Evolutionary conservation across 2,113 vertebrate genomes (phyloP), one percentile per base, ranked within the genome.

Genomic region (Trochalopteron elliotii): DNA sequence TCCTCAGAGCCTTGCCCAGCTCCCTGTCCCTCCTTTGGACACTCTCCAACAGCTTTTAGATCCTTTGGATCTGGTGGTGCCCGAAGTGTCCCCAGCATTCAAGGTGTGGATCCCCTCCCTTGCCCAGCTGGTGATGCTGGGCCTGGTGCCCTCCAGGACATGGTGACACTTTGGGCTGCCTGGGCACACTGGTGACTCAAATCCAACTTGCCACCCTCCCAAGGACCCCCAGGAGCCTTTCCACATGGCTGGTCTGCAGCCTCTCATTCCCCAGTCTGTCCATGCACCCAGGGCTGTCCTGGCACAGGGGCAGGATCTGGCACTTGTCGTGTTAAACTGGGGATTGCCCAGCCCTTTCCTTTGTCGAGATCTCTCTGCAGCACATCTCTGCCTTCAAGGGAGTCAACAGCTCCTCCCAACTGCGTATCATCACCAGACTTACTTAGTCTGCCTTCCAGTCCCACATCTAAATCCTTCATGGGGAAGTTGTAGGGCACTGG

Each of bases 111-210:
- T n/a, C n/a, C 16, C 30, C 19, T 2, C 39, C 27, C 27, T 65
- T 21, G 21, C 31, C 13, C 0, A 0, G 22, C 35, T 17, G 3
- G 17, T 15, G 31, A 6, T 72, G 31, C 57, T 49, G 44, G 14
- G 27, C 50, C 68, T 44, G 52, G 15, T 74, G 33, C 13, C 33
- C 37, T 68, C 24, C 61, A 68, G 69, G 25, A 10, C 33, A 10
- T 4, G 16, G 39, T 45, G 39, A 9, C 11, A 13, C 39, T 82
- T 56, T 8, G 16, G 28, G 39, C 60, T 68, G 45, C 69, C 40
- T 21, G 24, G 39, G 21, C 45, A 31, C 30, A 12, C 24, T 18
- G 12, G 10, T 68, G 53, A 30, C 61, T 75, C 24, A 40, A 28
- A n/a, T 39, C 69, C 28, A 60, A 10, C 53, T 52, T 60, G 28